phyloP scores from a whole-genome alignment of 2,113 vertebrate species.

The Tretioscincus oriximinensis region DNA sequence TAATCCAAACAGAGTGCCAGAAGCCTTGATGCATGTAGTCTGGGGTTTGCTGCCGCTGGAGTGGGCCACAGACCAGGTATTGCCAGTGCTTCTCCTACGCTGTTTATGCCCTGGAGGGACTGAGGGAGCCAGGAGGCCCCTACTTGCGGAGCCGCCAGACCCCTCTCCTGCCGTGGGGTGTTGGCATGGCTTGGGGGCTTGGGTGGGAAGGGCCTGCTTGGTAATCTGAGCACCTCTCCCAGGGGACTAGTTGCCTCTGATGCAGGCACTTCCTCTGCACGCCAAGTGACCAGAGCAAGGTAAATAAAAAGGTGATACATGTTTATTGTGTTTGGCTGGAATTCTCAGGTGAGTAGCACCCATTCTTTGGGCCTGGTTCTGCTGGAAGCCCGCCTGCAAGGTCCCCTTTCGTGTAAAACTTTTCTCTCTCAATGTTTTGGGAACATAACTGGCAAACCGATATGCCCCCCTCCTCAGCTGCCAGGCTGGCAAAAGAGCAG shows the following conservation, averaged over 20 bases:
- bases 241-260: neutral
- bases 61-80: conserved; percentile 97
- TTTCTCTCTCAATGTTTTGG: no score
- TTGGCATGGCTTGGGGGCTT: no score
- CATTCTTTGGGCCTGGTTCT: neutral
- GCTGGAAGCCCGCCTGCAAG: neutral
- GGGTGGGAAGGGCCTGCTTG: neutral
- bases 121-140: neutral
- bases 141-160: neutral
- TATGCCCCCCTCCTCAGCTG: neutral
- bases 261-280: neutral
- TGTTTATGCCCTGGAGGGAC: neutral
- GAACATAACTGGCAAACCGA: no score
- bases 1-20: conserved; percentile 94
- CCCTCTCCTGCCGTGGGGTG: neutral
- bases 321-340: neutral
- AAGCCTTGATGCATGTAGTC: conserved; percentile 98
- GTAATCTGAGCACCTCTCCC: neutral
- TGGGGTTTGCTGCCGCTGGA: conserved; percentile 92
- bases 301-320: neutral
- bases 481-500: neutral
- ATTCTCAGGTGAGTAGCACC: neutral
- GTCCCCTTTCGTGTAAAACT: neutral
- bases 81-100: neutral
- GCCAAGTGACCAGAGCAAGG: neutral